Conservation (phyloP, 2,888 invertebrate species). For the Elmis aenea region DNA sequence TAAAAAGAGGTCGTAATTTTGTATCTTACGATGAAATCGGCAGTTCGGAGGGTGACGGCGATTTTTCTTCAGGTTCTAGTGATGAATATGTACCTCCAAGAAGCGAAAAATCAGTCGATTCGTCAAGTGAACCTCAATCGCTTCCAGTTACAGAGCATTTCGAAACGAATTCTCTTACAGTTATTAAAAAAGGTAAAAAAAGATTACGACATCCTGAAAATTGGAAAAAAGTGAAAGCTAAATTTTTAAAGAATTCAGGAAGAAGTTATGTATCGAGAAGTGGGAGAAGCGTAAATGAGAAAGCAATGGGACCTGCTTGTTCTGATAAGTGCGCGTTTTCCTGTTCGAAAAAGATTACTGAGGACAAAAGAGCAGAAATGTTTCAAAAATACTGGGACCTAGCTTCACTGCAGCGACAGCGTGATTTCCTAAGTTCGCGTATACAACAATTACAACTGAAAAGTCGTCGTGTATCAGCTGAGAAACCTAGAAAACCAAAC, state of each 20-base stretch:
- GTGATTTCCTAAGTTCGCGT: constrained; percentile 4
- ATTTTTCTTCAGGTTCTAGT: constrained; percentile 9
- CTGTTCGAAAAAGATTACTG: constrained; percentile 5
- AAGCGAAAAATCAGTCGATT: constrained; percentile 2
- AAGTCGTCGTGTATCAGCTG: neutral
- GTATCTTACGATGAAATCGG: neutral
- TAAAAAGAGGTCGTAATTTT: neutral
- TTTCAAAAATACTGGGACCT: constrained; percentile 5
- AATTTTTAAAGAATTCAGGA: constrained; percentile 8
- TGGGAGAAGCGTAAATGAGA: constrained; percentile 6
- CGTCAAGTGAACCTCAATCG: constrained; percentile 3
- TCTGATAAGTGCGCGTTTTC: neutral
- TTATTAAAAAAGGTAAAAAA: constrained; percentile 4
- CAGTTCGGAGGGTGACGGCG: neutral
- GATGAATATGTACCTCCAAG: constrained; percentile 6
- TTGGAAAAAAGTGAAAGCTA: constrained; percentile 11
- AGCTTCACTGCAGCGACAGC: constrained; percentile 3
- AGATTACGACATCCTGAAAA: constrained; percentile 6
- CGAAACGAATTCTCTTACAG: neutral
- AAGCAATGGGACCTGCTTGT: constrained; percentile 4
- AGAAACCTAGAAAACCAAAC: neutral
- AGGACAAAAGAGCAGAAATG: neutral
- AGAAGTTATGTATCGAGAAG: constrained; percentile 7
- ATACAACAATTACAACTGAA: constrained; percentile 1
- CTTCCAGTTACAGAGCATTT: neutral